Evolutionary conservation across 1,140 invertebrate species (phyloP), one percentile per base, ranked within the genome.

Genomic region (Drosophila sp.): DNA sequence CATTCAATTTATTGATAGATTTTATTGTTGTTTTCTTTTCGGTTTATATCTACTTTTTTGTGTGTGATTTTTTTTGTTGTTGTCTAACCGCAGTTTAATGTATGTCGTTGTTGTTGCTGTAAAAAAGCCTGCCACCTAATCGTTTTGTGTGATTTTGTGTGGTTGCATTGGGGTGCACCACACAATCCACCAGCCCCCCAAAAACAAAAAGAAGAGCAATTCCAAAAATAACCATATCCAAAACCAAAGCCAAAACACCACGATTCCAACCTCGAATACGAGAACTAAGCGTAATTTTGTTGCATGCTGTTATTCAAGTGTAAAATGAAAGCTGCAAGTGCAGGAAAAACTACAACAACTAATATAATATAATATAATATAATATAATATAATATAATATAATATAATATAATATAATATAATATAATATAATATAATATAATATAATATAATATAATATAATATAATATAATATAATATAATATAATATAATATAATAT

Each of bases 61-160:
- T 27, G 34, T 58, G 29, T 6, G 45, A 9, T 21, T 38, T 34
- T 45, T 45, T 54, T 48, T 63, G 29, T 36, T 53, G 41, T 53
- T 63, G 50, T 36, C 29, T 51, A 16, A 25, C 62, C 62, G 36
- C 69, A 72, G 69, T 57, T 72, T 66, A 72, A 72, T 51, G 13
- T 27, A 16, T 34, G 41, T 14, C 8, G 14, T 41, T 64, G 45
- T 41, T 72, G 62, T 58, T 53, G 43, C 54, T 64, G 51, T 46
- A 11, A n/a, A 51, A 51, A 69, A 71, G 63, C 41, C 56, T 63
- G 71, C 59, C 66, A 64, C 48, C 83, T 89, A 89, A 89, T 86
- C 83, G 83, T 80, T 87, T 83, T 76, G 78, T 81, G 78, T 80
- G 78, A 81, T 76, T 81, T 81, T 63, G 25, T 81, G 78, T 38